A percentile compares a stretch with the other conserved stretches of the same genome.
Conservation (phyloP, 2,113 vertebrate species). For the Nothobranchius furzeri region DNA sequence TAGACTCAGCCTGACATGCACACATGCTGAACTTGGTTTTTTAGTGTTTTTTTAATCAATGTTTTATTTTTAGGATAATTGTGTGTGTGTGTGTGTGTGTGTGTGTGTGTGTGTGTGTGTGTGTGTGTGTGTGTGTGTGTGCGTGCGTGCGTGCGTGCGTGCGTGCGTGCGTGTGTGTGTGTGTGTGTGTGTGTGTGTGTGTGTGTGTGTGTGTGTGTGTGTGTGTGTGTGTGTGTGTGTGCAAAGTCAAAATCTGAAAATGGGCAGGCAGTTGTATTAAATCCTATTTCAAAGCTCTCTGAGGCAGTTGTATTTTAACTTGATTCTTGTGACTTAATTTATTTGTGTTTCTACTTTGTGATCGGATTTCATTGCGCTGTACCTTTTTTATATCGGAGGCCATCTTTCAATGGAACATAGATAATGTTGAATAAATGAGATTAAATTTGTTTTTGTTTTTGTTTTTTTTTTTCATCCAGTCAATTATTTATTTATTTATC, state of each 20-base stretch:
- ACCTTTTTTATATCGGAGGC: slow-evolving; percentile 46
- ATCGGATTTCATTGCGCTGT: neutral
- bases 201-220: no score
- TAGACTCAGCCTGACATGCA: neutral
- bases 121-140: no score
- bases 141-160: no score
- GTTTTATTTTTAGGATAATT: slow-evolving; percentile 2
- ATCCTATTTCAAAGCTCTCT: slow-evolving; percentile 3
- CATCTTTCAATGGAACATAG: neutral
- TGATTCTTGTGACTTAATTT: slow-evolving; percentile 56
- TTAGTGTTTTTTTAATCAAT: neutral
- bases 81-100: neutral
- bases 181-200: no score
- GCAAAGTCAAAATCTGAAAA: slow-evolving; percentile 24
- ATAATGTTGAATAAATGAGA: slow-evolving; percentile 12
- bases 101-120: no score
- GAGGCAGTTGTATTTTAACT: slow-evolving; percentile 54
- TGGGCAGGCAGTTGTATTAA: slow-evolving; percentile 10
- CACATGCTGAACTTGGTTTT: slow-evolving; percentile 17
- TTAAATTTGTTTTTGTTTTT: slow-evolving; percentile 11
- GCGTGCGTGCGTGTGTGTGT: no score
- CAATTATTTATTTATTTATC: no score
- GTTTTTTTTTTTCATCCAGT: slow-evolving; percentile 12
- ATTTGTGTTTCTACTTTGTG: slow-evolving; percentile 47
- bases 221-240: no score